Evolutionary conservation across 2,113 vertebrate genomes (phyloP), one percentile per base, ranked within the genome.

Genomic region (Hyaena hyaena): DNA sequence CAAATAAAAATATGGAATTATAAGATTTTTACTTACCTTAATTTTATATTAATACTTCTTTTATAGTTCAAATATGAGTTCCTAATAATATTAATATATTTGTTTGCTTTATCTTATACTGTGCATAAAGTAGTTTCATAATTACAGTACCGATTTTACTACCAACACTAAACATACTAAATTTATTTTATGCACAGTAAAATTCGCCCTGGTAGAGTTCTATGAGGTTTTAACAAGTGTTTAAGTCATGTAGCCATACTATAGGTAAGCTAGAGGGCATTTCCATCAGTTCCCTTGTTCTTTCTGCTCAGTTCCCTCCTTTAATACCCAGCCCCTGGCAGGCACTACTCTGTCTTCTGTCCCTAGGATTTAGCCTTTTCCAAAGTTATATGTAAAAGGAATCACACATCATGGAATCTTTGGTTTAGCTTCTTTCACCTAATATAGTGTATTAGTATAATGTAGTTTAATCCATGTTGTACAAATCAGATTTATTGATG

Each of bases 21-120:
- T 16, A 88, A 61, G 10, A 53, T 24, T 96, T 71, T 63, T 45
- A 39, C 19, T 45, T 63, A 69, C 48, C 55, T 90, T 39, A 88
- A 95, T 74, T 69, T 93, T 63, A 53, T 73, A n/a, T 68, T 39
- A 88, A 83, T 35, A 11, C 1, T 94, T 97, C 45, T 74, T 45
- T 94, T 88, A 50, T 12, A 61, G 33, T 92, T 88, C 5, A 50
- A 83, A 53, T 83, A 65, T 26, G 43, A 43, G 43, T 65, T 95
- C 35, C 58, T 90, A 89, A 66, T 26, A 55, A 53, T 66, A 73
- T 65, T 74, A 63, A 55, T 73, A 17, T 65, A 53, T 83, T 45
- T 76, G 16, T 15, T 95, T 89, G n/a, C 19, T 43, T 74, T 83
- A 76, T 33, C 55, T 23, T 68, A 76, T 2, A 68, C 35, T 26